A percentile compares a stretch with the other conserved stretches of the same genome.
Conservation (phyloP, 2,113 vertebrate species). For the Meleagris gallopavo region DNA sequence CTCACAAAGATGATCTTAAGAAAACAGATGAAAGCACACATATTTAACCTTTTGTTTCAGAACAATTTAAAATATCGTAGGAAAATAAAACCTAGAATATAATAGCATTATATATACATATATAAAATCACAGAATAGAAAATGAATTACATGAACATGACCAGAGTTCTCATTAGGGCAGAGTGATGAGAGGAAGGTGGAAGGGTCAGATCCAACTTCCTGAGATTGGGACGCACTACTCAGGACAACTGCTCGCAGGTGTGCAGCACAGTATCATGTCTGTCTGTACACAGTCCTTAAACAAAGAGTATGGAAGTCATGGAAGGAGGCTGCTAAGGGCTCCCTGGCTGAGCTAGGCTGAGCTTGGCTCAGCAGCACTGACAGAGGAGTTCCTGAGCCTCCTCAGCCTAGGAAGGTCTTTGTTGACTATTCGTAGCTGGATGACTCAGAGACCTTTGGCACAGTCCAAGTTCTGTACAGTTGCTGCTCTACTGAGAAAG, state of each 20-base stretch:
- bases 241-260: fast-evolving
- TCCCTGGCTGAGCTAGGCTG: background rate
- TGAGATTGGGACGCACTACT: background rate
- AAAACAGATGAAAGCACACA: background rate
- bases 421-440: background rate
- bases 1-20: background rate
- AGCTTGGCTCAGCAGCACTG: background rate
- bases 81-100: background rate
- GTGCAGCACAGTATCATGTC: background rate
- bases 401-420: background rate
- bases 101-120: fast-evolving
- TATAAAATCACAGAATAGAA: background rate
- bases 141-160: background rate
- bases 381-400: background rate
- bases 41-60: background rate
- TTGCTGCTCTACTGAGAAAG: background rate
- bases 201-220: background rate
- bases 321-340: background rate
- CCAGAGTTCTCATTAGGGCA: background rate
- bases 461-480: background rate
- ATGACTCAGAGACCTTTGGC: background rate
- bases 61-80: background rate
- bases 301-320: background rate
- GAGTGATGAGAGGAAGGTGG: background rate
- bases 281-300: background rate